phyloP scores from a whole-genome alignment of 2,888 invertebrate genomes.

The Lycia hirtaria region DNA sequence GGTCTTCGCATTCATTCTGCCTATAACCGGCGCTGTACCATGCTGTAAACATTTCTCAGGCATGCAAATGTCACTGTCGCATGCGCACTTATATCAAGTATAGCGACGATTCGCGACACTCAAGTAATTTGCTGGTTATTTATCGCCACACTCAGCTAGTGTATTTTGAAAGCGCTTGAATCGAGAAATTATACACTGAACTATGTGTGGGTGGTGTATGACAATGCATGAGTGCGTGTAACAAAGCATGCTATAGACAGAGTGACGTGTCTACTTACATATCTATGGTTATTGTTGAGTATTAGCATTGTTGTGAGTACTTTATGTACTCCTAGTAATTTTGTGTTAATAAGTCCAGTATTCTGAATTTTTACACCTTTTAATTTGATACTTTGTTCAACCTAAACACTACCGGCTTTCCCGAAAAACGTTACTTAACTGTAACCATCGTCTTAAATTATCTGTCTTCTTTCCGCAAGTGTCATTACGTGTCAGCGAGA shows the following conservation, averaged over 20 bases:
- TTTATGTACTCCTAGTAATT: conserved; percentile 12
- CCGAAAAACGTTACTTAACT: no score
- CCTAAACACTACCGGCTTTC: no score
- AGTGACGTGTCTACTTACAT: conserved; percentile 36
- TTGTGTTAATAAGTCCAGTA: neutral
- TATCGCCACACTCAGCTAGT: conserved; percentile 68
- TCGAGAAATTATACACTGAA: conserved; percentile 76
- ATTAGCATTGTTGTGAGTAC: conserved; percentile 20
- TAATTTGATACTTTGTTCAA: no score
- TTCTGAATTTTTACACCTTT: no score
- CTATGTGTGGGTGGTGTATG: conserved; percentile 76
- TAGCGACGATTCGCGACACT: conserved; percentile 55
- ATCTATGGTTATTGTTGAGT: conserved; percentile 32
- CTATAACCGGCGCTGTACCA: conserved; percentile 37
- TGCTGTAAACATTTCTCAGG: conserved; percentile 68
- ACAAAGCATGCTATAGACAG: conserved; percentile 47
- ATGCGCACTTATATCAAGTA: conserved; percentile 65
- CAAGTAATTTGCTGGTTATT: conserved; percentile 81
- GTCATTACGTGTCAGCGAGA: no score
- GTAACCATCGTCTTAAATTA: no score
- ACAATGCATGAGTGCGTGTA: conserved; percentile 74
- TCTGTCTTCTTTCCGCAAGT: no score
- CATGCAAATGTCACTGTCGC: conserved; percentile 74
- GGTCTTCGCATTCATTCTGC: conserved; percentile 44
- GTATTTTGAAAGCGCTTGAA: conserved; percentile 77